Percentiles rank a stretch among this genome's conserved stretches.
Conservation (phyloP, 2,888 invertebrate genomes). For the Lampropteryx suffumata region DNA sequence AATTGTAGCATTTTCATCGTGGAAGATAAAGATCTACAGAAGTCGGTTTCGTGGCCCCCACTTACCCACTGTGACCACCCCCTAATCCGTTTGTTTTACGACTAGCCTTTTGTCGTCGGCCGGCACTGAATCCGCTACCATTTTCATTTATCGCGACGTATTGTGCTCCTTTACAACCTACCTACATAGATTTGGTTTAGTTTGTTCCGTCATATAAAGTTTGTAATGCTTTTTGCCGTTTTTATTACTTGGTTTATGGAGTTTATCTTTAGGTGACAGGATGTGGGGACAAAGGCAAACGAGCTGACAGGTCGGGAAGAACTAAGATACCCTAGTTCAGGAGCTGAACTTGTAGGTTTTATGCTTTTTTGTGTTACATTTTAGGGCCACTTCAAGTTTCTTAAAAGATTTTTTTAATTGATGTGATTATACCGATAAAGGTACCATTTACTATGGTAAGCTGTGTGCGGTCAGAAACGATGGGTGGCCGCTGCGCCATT, state of each 20-base stretch:
- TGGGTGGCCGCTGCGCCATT: too few species aligned
- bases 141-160: constrained; percentile 69
- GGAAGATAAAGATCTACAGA: not conserved
- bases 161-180: constrained; percentile 53
- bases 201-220: constrained; percentile 41
- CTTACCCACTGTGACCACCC: constrained; percentile 53
- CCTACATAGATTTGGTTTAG: constrained; percentile 46
- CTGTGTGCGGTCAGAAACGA: too few species aligned
- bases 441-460: too few species aligned
- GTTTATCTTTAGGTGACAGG: constrained; percentile 24
- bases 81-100: constrained; percentile 76
- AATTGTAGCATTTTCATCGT: too few species aligned
- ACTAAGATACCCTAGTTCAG: not conserved
- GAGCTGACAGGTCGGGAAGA: not conserved
- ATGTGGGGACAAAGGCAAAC: constrained; percentile 11
- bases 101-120: constrained; percentile 60
- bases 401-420: too few species aligned
- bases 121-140: constrained; percentile 60
- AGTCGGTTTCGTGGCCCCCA: constrained; percentile 8
- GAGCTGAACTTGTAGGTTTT: not conserved
- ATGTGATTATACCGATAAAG: not conserved
- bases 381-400: too few species aligned
- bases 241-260: constrained; percentile 21
- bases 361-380: not conserved
- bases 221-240: constrained; percentile 26